phyloP scores from a whole-genome alignment of 2,113 vertebrate genomes.

The Azemiops feae region DNA sequence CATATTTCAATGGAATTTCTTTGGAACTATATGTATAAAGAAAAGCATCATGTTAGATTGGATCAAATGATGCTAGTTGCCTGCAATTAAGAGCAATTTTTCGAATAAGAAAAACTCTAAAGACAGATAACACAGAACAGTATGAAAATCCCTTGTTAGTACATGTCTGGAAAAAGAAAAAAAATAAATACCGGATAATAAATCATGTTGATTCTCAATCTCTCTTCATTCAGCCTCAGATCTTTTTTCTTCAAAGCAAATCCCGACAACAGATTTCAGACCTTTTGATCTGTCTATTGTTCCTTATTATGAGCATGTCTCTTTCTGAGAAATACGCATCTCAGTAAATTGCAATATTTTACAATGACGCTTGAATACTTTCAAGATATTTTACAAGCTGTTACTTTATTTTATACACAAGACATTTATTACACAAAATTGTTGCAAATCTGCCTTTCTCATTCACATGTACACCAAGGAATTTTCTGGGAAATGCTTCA shows the following conservation, averaged over 20 bases:
- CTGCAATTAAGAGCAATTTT: slow-evolving; percentile 33
- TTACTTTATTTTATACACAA: slow-evolving; percentile 7
- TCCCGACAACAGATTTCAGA: background rate
- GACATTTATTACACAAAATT: slow-evolving; percentile 4
- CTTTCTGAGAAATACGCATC: background rate
- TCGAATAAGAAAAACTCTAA: slow-evolving; percentile 38
- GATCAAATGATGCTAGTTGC: background rate
- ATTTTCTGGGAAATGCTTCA: slow-evolving; percentile 16
- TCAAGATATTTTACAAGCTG: slow-evolving; percentile 4
- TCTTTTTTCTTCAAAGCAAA: slow-evolving; percentile 11
- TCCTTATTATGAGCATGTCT: slow-evolving; percentile 9
- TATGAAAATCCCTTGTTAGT: slow-evolving; percentile 24
- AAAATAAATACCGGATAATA: slow-evolving; percentile 15
- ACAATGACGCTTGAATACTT: slow-evolving; percentile 17
- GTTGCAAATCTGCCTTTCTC: background rate
- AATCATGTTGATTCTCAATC: slow-evolving; percentile 19
- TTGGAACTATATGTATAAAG: slow-evolving; percentile 31
- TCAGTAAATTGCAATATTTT: slow-evolving; percentile 17
- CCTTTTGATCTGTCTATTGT: slow-evolving; percentile 7
- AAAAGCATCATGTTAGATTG: background rate
- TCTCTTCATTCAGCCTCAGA: slow-evolving; percentile 27
- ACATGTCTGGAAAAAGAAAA: slow-evolving; percentile 14
- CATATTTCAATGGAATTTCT: slow-evolving; percentile 16
- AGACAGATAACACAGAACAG: slow-evolving; percentile 25
- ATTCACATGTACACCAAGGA: background rate